Evolutionary conservation across 2,888 invertebrate species (phyloP), one percentile per base, ranked within the genome.

Genomic region (Oligia strigilis): DNA sequence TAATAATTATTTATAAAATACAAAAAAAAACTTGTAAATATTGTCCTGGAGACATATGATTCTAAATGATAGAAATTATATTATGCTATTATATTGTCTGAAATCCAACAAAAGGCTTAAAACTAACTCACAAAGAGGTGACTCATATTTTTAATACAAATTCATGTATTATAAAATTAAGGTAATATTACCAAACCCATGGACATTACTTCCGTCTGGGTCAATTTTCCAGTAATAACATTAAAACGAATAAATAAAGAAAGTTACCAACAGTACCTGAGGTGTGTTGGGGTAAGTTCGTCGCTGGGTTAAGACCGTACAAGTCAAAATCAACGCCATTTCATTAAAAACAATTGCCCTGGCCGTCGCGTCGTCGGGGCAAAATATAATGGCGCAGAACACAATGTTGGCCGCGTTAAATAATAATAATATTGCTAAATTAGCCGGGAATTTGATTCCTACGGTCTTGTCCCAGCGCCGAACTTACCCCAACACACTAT

Each of bases 211-310:
- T 80, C 43, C 13, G 40, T 66, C 65, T 60, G 14, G 43, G 52
- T 82, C 3, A 43, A 75, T 75, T 82, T 67, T 67, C 76, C 14
- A 60, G 9, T 66, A 36, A 66, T 82, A 43, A 17, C 17, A 58
- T 40, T 43, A 66, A 43, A 66, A 43, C 23, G 6, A 23, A 40
- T 75, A 60, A 80, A 46, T 82, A 55, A 67, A 75, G 75, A 60
- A 52, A 46, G 3, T 43, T n/a, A 43, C 8, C 5, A 9, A 36
- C 4, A 4, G 58, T 19, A n/a, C 43, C 6, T n/a, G 17, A 36
- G 3, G 36, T 36, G 36, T 36, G 36, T 36, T 36, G 36, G 36
- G 36, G 36, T 36, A 36, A 36, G 36, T 36, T 36, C 36, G 36
- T 36, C 36, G 36, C 36, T 36, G 36, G 36, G 36, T 2, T 36